A percentile compares a stretch with the other conserved stretches of the same genome.
phyloP scores from a whole-genome alignment of 2,888 invertebrate species.

The Hirtodrosophila duncani region DNA sequence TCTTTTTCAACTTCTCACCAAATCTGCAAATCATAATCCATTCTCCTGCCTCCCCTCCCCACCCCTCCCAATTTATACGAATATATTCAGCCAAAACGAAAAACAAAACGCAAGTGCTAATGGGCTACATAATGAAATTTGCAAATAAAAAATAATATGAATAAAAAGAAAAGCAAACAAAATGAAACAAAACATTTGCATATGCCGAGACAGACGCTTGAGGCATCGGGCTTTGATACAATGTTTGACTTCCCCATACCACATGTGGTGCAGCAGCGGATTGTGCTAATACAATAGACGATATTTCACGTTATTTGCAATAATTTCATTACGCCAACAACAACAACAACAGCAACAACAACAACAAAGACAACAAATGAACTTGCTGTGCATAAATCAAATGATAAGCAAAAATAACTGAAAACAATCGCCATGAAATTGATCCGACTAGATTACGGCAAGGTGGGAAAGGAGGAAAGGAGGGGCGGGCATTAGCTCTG shows the following conservation, averaged over 20 bases:
- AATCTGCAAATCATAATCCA: no score
- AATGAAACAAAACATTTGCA: slow-evolving; percentile 22
- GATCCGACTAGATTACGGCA: no score
- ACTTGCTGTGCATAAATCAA: slow-evolving; percentile 51
- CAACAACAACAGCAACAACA: slow-evolving; percentile 29
- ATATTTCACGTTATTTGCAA: slow-evolving; percentile 47
- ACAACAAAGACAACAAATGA: slow-evolving; percentile 26
- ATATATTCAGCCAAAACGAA: no score
- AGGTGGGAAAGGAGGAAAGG: no score
- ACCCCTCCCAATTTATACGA: no score
- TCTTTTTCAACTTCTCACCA: no score
- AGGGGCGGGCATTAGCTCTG: no score
- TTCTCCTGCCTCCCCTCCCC: no score
- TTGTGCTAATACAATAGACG: slow-evolving; percentile 34
- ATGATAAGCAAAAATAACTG: slow-evolving; percentile 41
- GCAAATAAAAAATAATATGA: no score
- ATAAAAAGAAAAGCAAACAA: slow-evolving; percentile 42
- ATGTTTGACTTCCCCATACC: slow-evolving; percentile 34
- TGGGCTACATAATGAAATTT: slow-evolving; percentile 32
- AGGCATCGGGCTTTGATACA: slow-evolving; percentile 6
- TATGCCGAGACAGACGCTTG: neutral
- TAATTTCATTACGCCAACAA: slow-evolving; percentile 55
- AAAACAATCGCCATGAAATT: slow-evolving; percentile 12
- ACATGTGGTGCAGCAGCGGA: no score
- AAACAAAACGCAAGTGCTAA: slow-evolving; percentile 39